Evolutionary conservation across 2,113 vertebrate species (phyloP).

Genomic region (Etia nguti): DNA sequence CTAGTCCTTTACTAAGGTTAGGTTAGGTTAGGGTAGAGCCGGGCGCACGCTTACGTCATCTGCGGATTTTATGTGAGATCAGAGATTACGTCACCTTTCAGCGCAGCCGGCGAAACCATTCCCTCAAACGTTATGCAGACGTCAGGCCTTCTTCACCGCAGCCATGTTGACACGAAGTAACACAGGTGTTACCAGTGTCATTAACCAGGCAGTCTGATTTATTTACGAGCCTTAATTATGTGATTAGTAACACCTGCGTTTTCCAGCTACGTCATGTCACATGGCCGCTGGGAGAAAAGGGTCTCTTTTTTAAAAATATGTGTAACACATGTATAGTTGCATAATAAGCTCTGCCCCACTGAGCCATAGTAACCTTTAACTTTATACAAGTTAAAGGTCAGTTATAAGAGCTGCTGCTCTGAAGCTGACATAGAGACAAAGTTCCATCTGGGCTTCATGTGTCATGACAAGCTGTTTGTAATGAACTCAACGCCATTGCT

Average conservation of each 20-base stretch:
- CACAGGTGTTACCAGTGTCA: rapidly evolving
- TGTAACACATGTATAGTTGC: too few relatives aligned
- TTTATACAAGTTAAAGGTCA: not conserved
- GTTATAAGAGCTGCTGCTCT: not conserved
- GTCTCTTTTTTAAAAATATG: not conserved
- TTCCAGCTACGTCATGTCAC: not conserved
- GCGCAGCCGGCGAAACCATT: not conserved
- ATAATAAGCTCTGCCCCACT: not conserved
- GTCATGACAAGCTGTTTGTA: not conserved
- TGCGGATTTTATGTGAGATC: not conserved
- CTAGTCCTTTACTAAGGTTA: not conserved
- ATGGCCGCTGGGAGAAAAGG: not conserved
- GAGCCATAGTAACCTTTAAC: not conserved
- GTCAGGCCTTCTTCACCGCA: not conserved
- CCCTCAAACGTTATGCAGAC: not conserved
- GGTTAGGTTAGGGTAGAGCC: not conserved
- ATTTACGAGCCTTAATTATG: not conserved
- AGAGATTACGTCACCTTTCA: not conserved
- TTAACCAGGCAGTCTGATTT: not conserved
- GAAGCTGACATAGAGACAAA: not conserved
- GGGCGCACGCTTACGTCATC: not conserved
- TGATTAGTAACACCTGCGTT: not conserved
- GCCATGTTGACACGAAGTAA: not conserved
- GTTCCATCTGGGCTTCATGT: not conserved
- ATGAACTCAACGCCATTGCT: not conserved